Base-by-base conservation (phyloP, 2,113 vertebrate genomes). In the Rhinogobius similis region DNA sequence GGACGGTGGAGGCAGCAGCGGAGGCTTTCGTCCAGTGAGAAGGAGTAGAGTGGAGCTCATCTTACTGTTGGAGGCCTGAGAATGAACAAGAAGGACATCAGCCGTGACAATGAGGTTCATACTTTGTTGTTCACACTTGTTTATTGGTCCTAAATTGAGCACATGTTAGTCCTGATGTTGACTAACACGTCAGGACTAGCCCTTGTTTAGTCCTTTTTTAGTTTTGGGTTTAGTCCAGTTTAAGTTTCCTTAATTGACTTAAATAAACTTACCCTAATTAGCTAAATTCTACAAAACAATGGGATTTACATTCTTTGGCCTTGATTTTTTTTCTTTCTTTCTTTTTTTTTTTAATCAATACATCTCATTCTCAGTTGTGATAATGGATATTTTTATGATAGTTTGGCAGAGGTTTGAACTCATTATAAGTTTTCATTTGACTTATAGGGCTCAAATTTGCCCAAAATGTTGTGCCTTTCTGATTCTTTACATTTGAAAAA, bases 21-120 rank as follows among this genome's bases (percentile, higher is more conserved):
- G 68, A 0, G 71, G 75, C 53, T 88, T 88, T 72, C 75, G 81
- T 26, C 91, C 89, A 0, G 88, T 90, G 66, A 93, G 81, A 10
- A 91, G 86, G 75, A 89, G 82, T 85, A 92, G 67, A 44, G 91
- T 59, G 78, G 71, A 43, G 73, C 83, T 73, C 8, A 61, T 61
- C 29, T 87, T 89, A 2, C 76, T 76, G 39, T 62, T 1, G 11
- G 23, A 55, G 4, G 52, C 12, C 52, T 55, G 52, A 5, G 11
- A 7, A 26, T 24, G 13, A 26, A 0, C 0, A 52, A 23, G 48
- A 3, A 4, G n/a, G 16, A 48, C 11, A 12, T 12, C 12, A 43
- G 3, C 10, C 7, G 10, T 43, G 14, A 44, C 43, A 44, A 5
- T 18, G 14, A 14, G 0, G 12, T 44, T 44, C 32, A 36, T 36